A percentile compares a stretch with the other conserved stretches of the same genome.
These are phyloP conservation scores for Sinosuthora webbiana DNA, from an alignment of 2,113 vertebrate genomes.

Conservation along the genomic window DNA sequence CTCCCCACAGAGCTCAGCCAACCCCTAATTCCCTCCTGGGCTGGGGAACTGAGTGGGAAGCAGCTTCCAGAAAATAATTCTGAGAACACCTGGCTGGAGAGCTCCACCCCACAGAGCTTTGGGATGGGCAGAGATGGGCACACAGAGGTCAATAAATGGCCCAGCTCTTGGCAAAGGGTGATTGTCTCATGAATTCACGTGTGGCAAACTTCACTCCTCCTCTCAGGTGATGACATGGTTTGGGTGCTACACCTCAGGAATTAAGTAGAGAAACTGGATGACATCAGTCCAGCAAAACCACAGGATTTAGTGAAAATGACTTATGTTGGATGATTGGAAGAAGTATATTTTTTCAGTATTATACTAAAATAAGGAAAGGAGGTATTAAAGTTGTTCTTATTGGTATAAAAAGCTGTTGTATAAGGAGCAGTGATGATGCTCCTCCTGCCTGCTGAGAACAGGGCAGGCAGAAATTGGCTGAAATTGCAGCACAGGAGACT, in stretches of 20 bases:
- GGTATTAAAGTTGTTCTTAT: not conserved
- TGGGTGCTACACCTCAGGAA: not conserved
- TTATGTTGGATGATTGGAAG: accelerated
- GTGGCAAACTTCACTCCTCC: not conserved
- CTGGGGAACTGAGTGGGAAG: not conserved
- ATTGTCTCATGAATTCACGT: not conserved
- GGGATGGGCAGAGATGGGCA: not conserved
- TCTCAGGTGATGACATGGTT: not conserved
- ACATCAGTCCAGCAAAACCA: not conserved
- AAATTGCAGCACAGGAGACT: not conserved
- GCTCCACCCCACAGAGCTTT: accelerated
- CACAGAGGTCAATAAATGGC: not conserved
- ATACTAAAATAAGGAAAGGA: not conserved
- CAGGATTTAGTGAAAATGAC: not conserved
- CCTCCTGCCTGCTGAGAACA: not conserved
- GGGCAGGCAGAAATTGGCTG: not conserved
- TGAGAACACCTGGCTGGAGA: not conserved
- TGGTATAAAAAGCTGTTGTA: not conserved
- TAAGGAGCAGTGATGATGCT: not conserved
- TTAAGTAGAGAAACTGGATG: not conserved
- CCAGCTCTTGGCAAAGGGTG: not conserved
- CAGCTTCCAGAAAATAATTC: not conserved
- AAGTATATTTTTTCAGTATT: not conserved
- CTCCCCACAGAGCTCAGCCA: not conserved
- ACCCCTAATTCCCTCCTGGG: not conserved